phyloP scores from a whole-genome alignment of 2,797 vertebrate species.

The Coreius guichenoti region DNA sequence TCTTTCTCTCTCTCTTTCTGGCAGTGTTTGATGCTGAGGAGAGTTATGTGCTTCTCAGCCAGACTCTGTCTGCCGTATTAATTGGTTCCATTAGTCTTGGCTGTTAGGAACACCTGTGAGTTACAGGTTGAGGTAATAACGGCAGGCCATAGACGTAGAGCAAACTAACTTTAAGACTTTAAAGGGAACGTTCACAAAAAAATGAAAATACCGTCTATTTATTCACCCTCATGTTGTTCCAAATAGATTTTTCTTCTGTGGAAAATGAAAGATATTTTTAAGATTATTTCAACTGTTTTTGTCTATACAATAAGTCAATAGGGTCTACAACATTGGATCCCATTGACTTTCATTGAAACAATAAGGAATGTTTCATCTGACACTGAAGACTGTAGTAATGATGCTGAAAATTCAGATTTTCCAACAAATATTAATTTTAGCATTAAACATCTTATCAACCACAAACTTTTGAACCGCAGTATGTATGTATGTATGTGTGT shows the following conservation, averaged over 20 bases:
- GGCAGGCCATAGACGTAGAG: background rate
- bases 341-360: background rate
- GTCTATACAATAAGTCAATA: background rate
- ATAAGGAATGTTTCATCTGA: too few species aligned
- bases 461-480: too few species aligned
- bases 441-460: too few species aligned
- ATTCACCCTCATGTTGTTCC: background rate
- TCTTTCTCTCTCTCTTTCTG: conserved; percentile 56
- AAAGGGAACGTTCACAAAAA: background rate
- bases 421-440: background rate
- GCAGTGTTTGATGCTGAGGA: conserved; percentile 16
- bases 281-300: background rate
- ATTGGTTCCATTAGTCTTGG: conserved; percentile 55
- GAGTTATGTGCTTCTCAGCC: conserved; percentile 26
- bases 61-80: conserved; percentile 51
- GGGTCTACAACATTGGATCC: background rate
- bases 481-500: too few species aligned
- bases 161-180: background rate
- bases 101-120: conserved; percentile 46
- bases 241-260: background rate
- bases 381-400: background rate
- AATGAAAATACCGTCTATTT: background rate
- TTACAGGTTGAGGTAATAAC: conserved; percentile 43
- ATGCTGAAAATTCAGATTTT: background rate
- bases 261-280: background rate